Percentiles rank a stretch among this genome's conserved stretches.
These are phyloP conservation scores for Aphelenchoides fujianensis DNA, from an alignment of 1,140 invertebrate genomes.

Conservation along the genomic window DNA sequence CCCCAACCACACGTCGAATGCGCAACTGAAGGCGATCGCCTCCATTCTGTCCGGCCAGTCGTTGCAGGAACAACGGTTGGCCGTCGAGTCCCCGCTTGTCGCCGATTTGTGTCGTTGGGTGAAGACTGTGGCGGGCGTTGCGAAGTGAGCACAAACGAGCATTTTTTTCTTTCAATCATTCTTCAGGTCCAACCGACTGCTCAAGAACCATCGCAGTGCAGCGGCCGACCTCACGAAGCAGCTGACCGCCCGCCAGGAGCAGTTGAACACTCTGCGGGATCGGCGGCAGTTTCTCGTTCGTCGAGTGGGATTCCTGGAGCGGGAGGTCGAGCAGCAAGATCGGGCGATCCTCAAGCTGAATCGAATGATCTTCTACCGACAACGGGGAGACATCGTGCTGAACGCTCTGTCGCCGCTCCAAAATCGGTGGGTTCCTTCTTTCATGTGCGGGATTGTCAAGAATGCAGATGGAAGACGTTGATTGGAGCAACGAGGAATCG, in stretches of 20 bases:
- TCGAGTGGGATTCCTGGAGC: slow-evolving; percentile 16
- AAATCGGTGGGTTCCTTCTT: slow-evolving; percentile 14
- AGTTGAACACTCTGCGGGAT: slow-evolving; percentile 5
- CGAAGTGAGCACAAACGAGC: no score
- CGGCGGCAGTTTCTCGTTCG: neutral
- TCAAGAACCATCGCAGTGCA: slow-evolving; percentile 27
- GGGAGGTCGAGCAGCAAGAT: slow-evolving; percentile 27
- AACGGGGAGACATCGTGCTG: slow-evolving; percentile 18
- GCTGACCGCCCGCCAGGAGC: slow-evolving; percentile 16
- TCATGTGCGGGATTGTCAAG: no score
- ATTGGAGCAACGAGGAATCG: slow-evolving; percentile 27
- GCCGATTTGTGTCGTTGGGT: slow-evolving; percentile 34
- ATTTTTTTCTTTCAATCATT: no score
- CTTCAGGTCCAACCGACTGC: slow-evolving; percentile 16
- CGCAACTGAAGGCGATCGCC: slow-evolving; percentile 14
- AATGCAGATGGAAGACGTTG: slow-evolving; percentile 31
- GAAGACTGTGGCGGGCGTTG: slow-evolving; percentile 14
- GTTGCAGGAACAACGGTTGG: slow-evolving; percentile 22
- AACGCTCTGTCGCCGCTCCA: slow-evolving; percentile 8
- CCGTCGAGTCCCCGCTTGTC: slow-evolving; percentile 16
- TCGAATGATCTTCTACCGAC: slow-evolving; percentile 22
- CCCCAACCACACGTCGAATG: neutral
- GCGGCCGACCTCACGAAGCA: slow-evolving; percentile 18
- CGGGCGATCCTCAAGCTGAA: slow-evolving; percentile 26
- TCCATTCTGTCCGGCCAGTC: slow-evolving; percentile 9